Evolutionary conservation across 2,797 vertebrate genomes (phyloP).

Genomic region (Holocentrus rufus): DNA sequence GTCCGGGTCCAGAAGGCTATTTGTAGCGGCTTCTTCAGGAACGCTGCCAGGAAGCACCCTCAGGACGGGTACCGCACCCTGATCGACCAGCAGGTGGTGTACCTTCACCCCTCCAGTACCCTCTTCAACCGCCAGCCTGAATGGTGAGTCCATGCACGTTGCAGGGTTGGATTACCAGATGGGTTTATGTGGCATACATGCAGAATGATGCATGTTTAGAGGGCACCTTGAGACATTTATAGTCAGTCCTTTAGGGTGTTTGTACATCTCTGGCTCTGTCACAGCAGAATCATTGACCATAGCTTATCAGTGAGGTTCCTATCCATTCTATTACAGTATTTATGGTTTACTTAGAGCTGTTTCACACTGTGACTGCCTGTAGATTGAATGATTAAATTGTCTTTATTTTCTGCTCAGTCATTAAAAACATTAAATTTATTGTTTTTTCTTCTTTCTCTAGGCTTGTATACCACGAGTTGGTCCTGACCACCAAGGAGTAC

Average conservation of each 20-base stretch:
- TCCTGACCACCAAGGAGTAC: slow-evolving; percentile 98
- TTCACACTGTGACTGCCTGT: neutral
- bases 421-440: neutral
- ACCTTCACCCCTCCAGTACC: slow-evolving; percentile 92
- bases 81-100: slow-evolving; percentile 93
- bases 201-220: neutral
- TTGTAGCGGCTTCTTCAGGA: slow-evolving; percentile 93
- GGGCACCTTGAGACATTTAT: neutral
- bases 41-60: slow-evolving; percentile 92
- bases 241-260: neutral
- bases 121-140: slow-evolving; percentile 94
- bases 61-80: slow-evolving; percentile 91
- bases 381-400: neutral
- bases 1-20: slow-evolving; percentile 93
- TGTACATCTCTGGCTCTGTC: neutral
- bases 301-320: neutral
- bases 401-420: neutral
- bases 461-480: slow-evolving; percentile 98
- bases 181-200: neutral
- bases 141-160: slow-evolving; percentile 79
- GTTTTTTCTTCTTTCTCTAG: slow-evolving; percentile 66
- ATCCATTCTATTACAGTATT: neutral
- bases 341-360: neutral
- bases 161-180: neutral
- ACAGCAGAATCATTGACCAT: neutral